These are phyloP conservation scores for Vimba vimba DNA, from an alignment of 2,113 vertebrate genomes.

Conservation along the genomic window DNA sequence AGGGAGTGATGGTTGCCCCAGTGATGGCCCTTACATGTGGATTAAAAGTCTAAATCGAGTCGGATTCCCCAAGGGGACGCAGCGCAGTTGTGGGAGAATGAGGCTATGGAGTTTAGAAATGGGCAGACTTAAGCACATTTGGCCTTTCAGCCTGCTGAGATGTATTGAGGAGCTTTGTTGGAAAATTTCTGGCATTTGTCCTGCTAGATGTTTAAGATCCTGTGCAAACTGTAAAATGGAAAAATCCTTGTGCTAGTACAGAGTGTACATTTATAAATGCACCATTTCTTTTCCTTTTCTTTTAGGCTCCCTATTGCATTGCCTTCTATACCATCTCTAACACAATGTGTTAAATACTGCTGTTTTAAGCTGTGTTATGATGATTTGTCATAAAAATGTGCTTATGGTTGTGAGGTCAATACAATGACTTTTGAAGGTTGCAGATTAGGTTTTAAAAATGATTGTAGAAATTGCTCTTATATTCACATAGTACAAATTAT, in stretches of 20 bases:
- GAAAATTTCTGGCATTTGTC: background rate
- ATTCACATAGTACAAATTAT: background rate
- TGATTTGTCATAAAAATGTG: background rate
- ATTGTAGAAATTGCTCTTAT: background rate
- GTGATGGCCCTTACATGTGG: slow-evolving; percentile 18
- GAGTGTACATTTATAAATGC: background rate
- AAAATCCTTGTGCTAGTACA: background rate
- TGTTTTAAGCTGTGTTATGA: background rate
- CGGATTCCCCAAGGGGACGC: background rate
- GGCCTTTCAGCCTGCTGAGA: background rate
- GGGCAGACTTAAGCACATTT: slow-evolving; percentile 1
- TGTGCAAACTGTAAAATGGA: background rate
- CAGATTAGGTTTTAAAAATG: background rate
- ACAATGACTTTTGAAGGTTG: background rate
- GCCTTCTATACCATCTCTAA: background rate
- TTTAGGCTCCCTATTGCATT: background rate
- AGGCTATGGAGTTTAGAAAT: background rate
- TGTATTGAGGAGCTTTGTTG: background rate
- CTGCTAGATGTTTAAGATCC: background rate
- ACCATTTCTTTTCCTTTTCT: background rate
- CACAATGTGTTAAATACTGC: background rate
- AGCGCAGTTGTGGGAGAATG: background rate
- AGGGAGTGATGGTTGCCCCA: background rate
- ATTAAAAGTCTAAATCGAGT: slow-evolving; percentile 47
- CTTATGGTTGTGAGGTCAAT: background rate